A percentile compares a stretch with the other conserved stretches of the same genome.
phyloP scores from a whole-genome alignment of 2,888 invertebrate genomes.

The Noctua janthina region DNA sequence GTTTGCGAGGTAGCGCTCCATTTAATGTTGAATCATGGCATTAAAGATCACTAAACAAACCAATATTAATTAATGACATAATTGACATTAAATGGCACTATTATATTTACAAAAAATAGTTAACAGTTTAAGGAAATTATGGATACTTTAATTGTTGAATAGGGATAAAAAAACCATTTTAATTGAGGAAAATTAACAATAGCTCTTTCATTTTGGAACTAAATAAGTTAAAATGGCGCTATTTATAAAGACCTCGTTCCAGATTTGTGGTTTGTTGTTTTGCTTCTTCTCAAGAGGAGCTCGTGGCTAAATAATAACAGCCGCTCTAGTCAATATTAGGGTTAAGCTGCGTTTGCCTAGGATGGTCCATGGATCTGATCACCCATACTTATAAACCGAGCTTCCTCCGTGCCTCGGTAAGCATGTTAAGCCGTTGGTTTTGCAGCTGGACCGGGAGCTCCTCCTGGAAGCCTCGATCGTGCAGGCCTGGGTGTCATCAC shows the following conservation, averaged over 20 bases:
- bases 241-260: conserved; percentile 7
- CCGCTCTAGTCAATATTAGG: neutral
- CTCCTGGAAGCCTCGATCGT: too few species aligned
- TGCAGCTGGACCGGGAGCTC: too few species aligned
- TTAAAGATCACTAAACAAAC: neutral
- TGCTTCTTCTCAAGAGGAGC: neutral
- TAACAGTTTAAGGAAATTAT: conserved; percentile 25
- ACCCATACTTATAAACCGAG: neutral
- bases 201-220: conserved; percentile 4
- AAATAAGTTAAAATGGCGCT: neutral
- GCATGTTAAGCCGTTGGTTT: neutral
- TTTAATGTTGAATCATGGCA: conserved; percentile 11
- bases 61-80: conserved; percentile 15
- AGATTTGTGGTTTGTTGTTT: neutral
- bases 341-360: neutral
- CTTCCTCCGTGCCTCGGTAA: neutral
- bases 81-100: conserved; percentile 9
- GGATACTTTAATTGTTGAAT: neutral
- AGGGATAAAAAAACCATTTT: neutral
- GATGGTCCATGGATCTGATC: neutral
- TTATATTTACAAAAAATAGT: neutral
- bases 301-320: neutral
- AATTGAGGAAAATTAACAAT: conserved; percentile 24
- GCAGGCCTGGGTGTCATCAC: too few species aligned
- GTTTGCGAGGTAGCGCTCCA: conserved; percentile 11